These are phyloP conservation scores for Tuberolachnus salignus DNA, from an alignment of 2,888 invertebrate genomes.

Conservation along the genomic window DNA sequence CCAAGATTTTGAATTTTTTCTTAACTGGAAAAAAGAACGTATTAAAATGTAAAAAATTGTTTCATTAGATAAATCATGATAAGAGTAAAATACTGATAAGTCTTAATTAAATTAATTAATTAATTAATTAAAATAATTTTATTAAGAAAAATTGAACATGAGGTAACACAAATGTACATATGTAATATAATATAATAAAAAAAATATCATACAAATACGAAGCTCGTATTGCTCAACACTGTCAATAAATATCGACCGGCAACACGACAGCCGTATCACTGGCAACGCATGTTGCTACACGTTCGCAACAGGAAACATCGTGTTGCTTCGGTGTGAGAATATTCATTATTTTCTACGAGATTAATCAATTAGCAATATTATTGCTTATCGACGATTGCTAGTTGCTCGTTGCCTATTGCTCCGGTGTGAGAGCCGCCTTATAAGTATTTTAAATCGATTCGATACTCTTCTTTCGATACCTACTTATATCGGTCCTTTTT, in stretches of 20 bases:
- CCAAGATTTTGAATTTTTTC: too few relatives aligned
- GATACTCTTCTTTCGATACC: too few relatives aligned
- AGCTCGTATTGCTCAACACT: slow-evolving; percentile 12
- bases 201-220: background rate
- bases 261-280: slow-evolving; percentile 12
- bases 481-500: too few relatives aligned
- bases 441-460: too few relatives aligned
- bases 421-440: background rate
- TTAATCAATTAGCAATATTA: slow-evolving; percentile 26
- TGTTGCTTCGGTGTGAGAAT: slow-evolving; percentile 37
- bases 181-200: background rate
- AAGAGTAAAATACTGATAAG: too few relatives aligned
- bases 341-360: slow-evolving; percentile 23
- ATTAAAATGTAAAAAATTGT: too few relatives aligned
- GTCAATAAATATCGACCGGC: slow-evolving; percentile 20
- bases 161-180: slow-evolving; percentile 3
- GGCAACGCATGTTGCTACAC: slow-evolving; percentile 20
- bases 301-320: slow-evolving; percentile 31
- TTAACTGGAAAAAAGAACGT: too few relatives aligned
- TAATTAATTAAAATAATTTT: too few relatives aligned
- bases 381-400: slow-evolving; percentile 10
- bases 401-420: background rate
- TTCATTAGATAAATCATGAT: too few relatives aligned
- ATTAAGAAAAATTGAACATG: slow-evolving; percentile 32
- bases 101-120: too few relatives aligned